Evolutionary conservation across 2,113 vertebrate species (phyloP), one percentile per base, ranked within the genome.

Genomic region (Hyaena hyaena): DNA sequence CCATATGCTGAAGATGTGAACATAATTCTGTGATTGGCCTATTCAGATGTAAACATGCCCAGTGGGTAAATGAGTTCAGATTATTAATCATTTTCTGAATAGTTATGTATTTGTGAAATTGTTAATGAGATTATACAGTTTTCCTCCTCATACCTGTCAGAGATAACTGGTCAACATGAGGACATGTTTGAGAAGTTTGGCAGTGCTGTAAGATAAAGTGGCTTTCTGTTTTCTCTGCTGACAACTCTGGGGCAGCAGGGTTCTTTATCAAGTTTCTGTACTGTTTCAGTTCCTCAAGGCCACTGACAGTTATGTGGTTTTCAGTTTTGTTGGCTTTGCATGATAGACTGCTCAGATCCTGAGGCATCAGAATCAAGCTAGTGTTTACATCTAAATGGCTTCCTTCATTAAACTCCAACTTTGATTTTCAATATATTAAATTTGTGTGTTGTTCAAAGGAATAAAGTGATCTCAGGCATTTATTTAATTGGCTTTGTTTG

Each of bases 361-460:
- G 69, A 96, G 95, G 88, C 90, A 97, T 97, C 74, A 96, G 68
- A 95, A 96, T 97, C 79, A 97, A 96, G 88, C 92, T 69, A 24
- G 7, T 97, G 88, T 97, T 98, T 95, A 96, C 87, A 94, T 96
- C 95, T 95, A 98, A 98, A 98, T 96, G 91, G 76, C 97, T 98
- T 98, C 90, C 50, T 95, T 98, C 98, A 98, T 98, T 98, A 98
- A 97, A 94, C 65, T 95, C 85, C 90, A 97, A 95, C 95, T 98
- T 98, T 96, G 95, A 97, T 98, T 98, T 97, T 97, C 88, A 96
- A 74, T 96, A 94, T 95, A 98, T 97, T 98, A 97, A 97, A 98
- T 97, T 86, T 58, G 71, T 91, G 11, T 89, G 77, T 77, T 97
- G 88, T 92, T 98, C 48, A 92, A 97, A 98, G 96, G 55, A 98